These are phyloP conservation scores for Samia ricini DNA, from an alignment of 1,140 invertebrate species.

Conservation along the genomic window DNA sequence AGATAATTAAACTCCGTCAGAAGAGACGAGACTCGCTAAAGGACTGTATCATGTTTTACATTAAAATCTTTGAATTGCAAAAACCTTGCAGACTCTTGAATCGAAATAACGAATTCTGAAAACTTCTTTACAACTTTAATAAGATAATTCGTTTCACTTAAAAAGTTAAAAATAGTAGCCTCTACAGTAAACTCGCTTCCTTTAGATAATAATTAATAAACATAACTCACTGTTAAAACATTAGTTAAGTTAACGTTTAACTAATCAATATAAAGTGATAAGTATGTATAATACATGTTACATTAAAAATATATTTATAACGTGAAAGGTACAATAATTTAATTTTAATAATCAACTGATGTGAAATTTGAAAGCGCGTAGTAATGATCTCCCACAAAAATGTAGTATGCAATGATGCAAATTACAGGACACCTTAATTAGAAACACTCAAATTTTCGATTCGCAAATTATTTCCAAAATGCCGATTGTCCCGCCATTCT, in stretches of 20 bases:
- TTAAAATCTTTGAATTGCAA: not conserved
- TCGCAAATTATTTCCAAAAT: constrained; percentile 15
- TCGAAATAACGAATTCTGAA: not conserved
- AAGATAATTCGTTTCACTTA: not conserved
- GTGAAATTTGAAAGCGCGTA: too few relatives aligned
- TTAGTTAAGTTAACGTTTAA: too few relatives aligned
- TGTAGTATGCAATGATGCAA: not conserved
- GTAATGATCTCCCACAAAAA: not conserved
- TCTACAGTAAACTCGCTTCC: not conserved
- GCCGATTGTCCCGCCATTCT: constrained; percentile 17
- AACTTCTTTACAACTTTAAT: not conserved
- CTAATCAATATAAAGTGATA: too few relatives aligned
- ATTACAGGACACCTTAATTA: not conserved
- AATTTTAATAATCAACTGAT: too few relatives aligned
- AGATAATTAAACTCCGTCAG: not conserved
- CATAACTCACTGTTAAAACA: too few relatives aligned
- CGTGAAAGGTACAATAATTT: too few relatives aligned
- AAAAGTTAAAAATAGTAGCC: not conserved
- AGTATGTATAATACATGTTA: too few relatives aligned
- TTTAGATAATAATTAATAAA: too few relatives aligned
- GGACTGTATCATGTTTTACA: not conserved
- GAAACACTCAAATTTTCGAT: constrained; percentile 1
- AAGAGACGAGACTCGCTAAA: not conserved
- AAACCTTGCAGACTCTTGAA: not conserved
- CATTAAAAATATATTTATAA: too few relatives aligned